Conservation (phyloP, 1,140 invertebrate genomes). For the Pteromalus puparum region DNA sequence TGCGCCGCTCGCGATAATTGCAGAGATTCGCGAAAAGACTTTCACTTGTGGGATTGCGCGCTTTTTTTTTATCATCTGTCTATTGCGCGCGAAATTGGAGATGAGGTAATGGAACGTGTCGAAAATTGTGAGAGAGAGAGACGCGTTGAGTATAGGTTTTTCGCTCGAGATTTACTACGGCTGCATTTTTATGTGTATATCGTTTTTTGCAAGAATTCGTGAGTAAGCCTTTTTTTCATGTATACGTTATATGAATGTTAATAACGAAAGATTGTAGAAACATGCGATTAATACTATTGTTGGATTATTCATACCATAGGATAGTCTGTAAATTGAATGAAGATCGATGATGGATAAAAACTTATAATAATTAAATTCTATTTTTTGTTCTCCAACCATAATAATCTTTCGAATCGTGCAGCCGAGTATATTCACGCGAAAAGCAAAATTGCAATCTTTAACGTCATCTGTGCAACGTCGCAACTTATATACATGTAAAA, state of each 20-base stretch:
- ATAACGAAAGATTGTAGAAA: no score
- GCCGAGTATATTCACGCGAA: no score
- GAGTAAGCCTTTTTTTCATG: background rate
- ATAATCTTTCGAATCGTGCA: no score
- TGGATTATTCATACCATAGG: no score
- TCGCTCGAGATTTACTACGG: background rate
- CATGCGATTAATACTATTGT: no score
- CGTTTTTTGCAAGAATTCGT: no score
- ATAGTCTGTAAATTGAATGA: no score
- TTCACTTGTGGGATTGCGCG: conserved; percentile 17
- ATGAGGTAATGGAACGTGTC: background rate
- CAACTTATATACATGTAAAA: no score
- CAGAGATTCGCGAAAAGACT: conserved; percentile 16
- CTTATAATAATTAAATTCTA: background rate
- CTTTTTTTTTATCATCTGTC: background rate
- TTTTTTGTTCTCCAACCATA: background rate
- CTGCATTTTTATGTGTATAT: background rate
- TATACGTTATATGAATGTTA: no score
- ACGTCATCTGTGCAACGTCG: no score
- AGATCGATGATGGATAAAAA: no score
- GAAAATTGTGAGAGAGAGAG: background rate
- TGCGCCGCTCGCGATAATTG: conserved; percentile 23
- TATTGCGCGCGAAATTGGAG: background rate
- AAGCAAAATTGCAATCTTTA: no score
- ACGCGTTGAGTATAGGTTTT: background rate